Base-by-base conservation (phyloP, 1,140 invertebrate species). In the Fopius arisanus region DNA sequence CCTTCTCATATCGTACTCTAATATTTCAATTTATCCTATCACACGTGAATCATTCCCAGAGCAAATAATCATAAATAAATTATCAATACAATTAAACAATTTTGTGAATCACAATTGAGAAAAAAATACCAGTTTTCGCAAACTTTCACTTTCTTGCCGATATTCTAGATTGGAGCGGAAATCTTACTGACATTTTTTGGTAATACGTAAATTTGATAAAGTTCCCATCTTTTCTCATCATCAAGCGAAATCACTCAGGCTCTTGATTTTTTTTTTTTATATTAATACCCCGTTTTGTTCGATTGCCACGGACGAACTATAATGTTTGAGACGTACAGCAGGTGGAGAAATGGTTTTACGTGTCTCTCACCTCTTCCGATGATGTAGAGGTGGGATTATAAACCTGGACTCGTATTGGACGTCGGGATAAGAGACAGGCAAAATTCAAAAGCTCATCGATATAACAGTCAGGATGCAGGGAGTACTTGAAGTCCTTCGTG, bases 341-440 rank as follows among this genome's bases (percentile, higher is more conserved):
- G 72, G 75, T 79, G 78, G 79, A 83, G 82, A 84, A 86, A 85
- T 84, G 81, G 33, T 82, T 76, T 81, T 75, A 71, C 77, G 73
- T 62, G 66, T 67, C 63, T 69, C 73, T 51, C 72, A 66, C 70
- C 54, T 29, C 62, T 54, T 33, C 37, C 23, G 43, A 19, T 23
- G n/a, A 28, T 31, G 26, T 54, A 31, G 41, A 54, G 14, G 43
- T 54, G 33, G 70, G 19, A 31, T 43, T 2, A 16, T 28, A 51
- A 69, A 69, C 23, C 21, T 26, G 63, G 23, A 40, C 14, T n/a
- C 26, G 68, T 10, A 48, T 10, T 29, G 21, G 43, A 33, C 37
- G 62, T 65, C 33, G 51, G 72, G 63, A 67, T 29, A 23, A 28
- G 29, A 73, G 72, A 65, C 72, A 75, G 67, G 77, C 73, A 73